These are phyloP conservation scores for Galleria mellonella DNA, from an alignment of 1,140 invertebrate species.

Conservation along the genomic window DNA sequence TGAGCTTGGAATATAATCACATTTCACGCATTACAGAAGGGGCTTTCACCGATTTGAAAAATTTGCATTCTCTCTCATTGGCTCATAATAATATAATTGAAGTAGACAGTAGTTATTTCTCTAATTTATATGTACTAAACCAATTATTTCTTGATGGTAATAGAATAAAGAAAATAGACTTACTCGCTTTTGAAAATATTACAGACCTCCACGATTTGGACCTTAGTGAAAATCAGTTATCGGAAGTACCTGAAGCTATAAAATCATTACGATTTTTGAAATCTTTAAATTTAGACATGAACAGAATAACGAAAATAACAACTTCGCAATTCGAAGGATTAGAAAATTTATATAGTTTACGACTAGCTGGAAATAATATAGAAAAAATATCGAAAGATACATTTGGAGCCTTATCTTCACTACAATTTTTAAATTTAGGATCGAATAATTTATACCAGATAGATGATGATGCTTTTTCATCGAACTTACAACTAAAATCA, in stretches of 20 bases:
- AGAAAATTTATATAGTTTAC: slow-evolving; percentile 78
- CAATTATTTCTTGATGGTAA: slow-evolving; percentile 87
- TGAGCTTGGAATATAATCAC: slow-evolving; percentile 85
- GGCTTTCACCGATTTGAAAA: slow-evolving; percentile 84
- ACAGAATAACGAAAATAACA: slow-evolving; percentile 79
- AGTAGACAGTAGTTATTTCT: slow-evolving; percentile 82
- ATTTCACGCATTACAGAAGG: slow-evolving; percentile 83
- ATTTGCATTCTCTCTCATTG: slow-evolving; percentile 84
- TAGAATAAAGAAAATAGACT: slow-evolving; percentile 80
- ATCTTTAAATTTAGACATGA: slow-evolving; percentile 87
- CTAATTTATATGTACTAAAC: slow-evolving; percentile 84
- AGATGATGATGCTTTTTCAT: slow-evolving; percentile 80
- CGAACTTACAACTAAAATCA: slow-evolving; percentile 79
- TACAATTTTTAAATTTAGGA: slow-evolving; percentile 82
- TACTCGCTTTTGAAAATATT: slow-evolving; percentile 86
- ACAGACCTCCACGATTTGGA: slow-evolving; percentile 87
- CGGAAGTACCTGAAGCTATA: slow-evolving; percentile 84
- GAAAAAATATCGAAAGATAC: slow-evolving; percentile 80
- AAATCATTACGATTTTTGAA: slow-evolving; percentile 80
- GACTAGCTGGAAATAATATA: slow-evolving; percentile 81
- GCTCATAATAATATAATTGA: slow-evolving; percentile 83
- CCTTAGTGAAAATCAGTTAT: slow-evolving; percentile 85
- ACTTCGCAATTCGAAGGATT: slow-evolving; percentile 79
- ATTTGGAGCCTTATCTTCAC: slow-evolving; percentile 78
- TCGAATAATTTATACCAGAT: slow-evolving; percentile 81